These are phyloP conservation scores for Halictus rubicundus DNA, from an alignment of 1,140 invertebrate species.

Conservation along the genomic window DNA sequence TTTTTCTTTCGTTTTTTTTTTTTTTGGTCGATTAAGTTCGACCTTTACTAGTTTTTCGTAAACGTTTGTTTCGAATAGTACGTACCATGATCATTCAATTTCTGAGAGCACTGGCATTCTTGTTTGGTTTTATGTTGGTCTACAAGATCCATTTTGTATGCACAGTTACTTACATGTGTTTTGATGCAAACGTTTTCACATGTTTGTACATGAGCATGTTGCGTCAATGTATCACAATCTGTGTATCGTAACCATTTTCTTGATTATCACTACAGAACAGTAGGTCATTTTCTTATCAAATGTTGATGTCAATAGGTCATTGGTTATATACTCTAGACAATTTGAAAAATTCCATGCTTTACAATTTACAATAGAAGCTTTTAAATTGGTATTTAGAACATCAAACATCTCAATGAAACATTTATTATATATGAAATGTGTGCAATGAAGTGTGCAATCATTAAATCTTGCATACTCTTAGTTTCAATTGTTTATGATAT, in stretches of 20 bases:
- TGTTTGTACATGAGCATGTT: slow-evolving; percentile 20
- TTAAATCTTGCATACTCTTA: neutral
- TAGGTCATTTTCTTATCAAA: slow-evolving; percentile 59
- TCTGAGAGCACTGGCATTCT: slow-evolving; percentile 41
- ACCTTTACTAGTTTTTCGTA: neutral
- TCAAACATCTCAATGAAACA: neutral
- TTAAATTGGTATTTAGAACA: slow-evolving; percentile 6
- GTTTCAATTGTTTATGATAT: slow-evolving; percentile 48
- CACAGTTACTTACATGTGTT: slow-evolving; percentile 17
- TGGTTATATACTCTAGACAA: slow-evolving; percentile 52
- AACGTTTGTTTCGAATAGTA: slow-evolving; percentile 11
- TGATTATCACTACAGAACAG: slow-evolving; percentile 28
- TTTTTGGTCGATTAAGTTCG: neutral
- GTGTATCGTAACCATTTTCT: slow-evolving; percentile 15
- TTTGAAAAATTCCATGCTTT: slow-evolving; percentile 22
- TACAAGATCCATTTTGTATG: slow-evolving; percentile 46
- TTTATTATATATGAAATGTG: slow-evolving; percentile 17
- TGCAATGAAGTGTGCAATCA: slow-evolving; percentile 6
- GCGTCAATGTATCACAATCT: slow-evolving; percentile 26
- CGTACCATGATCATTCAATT: slow-evolving; percentile 25
- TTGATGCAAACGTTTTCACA: slow-evolving; percentile 19
- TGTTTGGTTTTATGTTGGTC: slow-evolving; percentile 19
- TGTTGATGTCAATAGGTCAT: slow-evolving; percentile 56
- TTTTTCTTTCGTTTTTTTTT: neutral
- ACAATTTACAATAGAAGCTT: slow-evolving; percentile 13